Base-by-base conservation (phyloP, 2,113 vertebrate genomes). In the Heteronetta atricapilla region DNA sequence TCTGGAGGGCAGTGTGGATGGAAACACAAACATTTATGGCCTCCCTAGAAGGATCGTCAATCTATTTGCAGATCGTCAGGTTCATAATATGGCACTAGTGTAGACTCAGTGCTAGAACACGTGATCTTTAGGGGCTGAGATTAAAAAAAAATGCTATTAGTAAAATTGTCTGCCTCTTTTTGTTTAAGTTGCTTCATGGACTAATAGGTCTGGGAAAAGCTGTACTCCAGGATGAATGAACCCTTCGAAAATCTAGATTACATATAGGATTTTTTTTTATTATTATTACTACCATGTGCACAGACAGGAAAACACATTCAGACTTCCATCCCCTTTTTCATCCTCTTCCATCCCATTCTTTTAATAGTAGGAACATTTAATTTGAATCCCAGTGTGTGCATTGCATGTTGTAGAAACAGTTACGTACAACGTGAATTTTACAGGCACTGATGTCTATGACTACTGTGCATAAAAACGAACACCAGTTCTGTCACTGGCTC, bases 1-100 rank as follows among this genome's bases (percentile, higher is more conserved):
- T 90, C 63, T 90, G 92, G 90, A 95, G 82, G 86, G 76, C 68
- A 78, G 82, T 69, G 44, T 89, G 75, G 44, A 44, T 85, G 10
- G 40, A 40, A 82, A 70, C 53, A 76, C 38, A 88, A 64, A 13
- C 66, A 50, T 62, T 82, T 76, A 56, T 10, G 29, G 70, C 46
- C 50, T 84, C 42, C 56, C 9, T 40, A 56, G 77, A 69, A 64
- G 29, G 20, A 33, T 66, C 64, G 44, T 31, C 64, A 33, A 31
- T 40, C 40, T 66, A 13, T 46, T 46, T n/a, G 66, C 42, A 44
- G 21, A 23, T 23, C 23, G 42, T 23, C 22, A n/a, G 22, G 20
- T 68, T 68, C 31, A 33, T 31, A 23, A 11, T 10, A 21, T n/a
- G 21, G 20, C 66, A 46, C 16, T 46, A 33, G 21, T 25, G 66